phyloP scores from a whole-genome alignment of 2,113 vertebrate genomes.

The Sardina pilchardus region DNA sequence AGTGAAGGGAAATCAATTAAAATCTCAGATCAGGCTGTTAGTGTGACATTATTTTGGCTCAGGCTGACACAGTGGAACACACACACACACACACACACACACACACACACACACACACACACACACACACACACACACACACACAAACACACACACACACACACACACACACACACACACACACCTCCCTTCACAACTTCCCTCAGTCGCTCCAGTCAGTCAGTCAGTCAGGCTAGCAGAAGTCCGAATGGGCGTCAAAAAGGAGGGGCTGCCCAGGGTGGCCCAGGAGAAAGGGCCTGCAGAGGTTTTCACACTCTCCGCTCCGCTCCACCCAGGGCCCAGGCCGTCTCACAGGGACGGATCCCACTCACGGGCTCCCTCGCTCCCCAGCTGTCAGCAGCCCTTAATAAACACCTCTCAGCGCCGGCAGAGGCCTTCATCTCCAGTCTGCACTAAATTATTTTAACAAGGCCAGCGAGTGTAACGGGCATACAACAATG shows the following conservation, averaged over 20 bases:
- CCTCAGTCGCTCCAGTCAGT: background rate
- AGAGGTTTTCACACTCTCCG: slow-evolving; percentile 57
- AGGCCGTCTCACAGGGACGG: slow-evolving; percentile 56
- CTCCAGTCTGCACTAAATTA: slow-evolving; percentile 26
- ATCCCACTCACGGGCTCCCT: slow-evolving; percentile 56
- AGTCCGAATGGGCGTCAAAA: slow-evolving; percentile 41
- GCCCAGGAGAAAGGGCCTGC: slow-evolving; percentile 49
- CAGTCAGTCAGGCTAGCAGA: slow-evolving; percentile 53
- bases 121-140: slow-evolving; percentile 6
- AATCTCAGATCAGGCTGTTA: slow-evolving; percentile 62
- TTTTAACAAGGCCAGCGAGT: slow-evolving; percentile 6
- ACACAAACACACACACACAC: slow-evolving; percentile 8
- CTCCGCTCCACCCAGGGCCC: slow-evolving; percentile 24
- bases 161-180: background rate
- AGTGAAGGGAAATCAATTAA: slow-evolving; percentile 70
- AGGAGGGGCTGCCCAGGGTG: background rate
- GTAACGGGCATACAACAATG: background rate
- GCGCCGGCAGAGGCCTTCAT: slow-evolving; percentile 10
- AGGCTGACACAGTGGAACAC: slow-evolving; percentile 44
- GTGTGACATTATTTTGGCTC: slow-evolving; percentile 65
- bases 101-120: slow-evolving; percentile 14
- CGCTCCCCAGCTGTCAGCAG: slow-evolving; percentile 37
- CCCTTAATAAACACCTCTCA: slow-evolving; percentile 47
- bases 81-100: background rate
- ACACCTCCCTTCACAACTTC: background rate